phyloP scores from a whole-genome alignment of 2,113 vertebrate species.

The Pluvianellus socialis region DNA sequence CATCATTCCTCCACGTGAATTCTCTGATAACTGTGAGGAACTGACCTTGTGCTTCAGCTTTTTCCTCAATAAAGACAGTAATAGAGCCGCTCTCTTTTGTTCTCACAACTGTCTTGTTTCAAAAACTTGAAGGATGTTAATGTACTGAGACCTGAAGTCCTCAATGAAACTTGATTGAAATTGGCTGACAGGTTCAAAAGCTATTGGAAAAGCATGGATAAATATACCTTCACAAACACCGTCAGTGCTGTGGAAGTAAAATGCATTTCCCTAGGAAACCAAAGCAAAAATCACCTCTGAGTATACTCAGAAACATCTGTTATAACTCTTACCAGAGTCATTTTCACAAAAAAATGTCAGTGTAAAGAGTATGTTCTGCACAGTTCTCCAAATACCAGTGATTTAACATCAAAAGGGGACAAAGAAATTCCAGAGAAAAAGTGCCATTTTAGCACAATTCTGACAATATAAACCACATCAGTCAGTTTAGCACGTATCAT shows the following conservation, averaged over 20 bases:
- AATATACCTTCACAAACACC: background rate
- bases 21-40: background rate
- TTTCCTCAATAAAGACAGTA: background rate
- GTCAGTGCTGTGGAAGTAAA: background rate
- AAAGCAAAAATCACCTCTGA: background rate
- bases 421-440: background rate
- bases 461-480: background rate
- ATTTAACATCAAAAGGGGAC: background rate
- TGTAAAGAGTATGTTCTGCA: background rate
- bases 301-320: background rate
- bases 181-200: background rate
- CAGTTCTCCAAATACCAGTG: background rate
- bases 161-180: constrained; percentile 7
- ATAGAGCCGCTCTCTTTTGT: background rate
- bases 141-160: background rate
- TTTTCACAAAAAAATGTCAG: background rate
- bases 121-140: background rate
- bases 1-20: background rate
- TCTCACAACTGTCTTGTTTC: background rate
- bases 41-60: background rate
- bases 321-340: background rate
- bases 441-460: background rate
- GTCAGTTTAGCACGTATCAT: background rate
- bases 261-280: background rate
- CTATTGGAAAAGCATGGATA: background rate